phyloP scores from a whole-genome alignment of 2,888 invertebrate genomes.

The Drosophila koepferae region DNA sequence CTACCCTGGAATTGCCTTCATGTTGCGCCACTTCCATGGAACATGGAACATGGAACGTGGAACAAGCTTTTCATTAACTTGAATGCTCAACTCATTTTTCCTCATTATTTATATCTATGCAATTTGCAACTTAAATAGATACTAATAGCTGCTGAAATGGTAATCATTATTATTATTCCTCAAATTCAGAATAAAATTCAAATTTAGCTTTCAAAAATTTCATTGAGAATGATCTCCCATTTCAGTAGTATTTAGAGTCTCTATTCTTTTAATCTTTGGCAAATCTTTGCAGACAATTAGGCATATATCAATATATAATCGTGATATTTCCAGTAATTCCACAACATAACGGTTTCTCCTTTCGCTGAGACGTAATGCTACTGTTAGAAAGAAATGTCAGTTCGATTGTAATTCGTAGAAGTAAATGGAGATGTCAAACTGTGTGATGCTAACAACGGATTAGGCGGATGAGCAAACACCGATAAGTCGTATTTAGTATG shows the following conservation, averaged over 20 bases:
- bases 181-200: too few species aligned
- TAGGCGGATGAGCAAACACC: conserved; percentile 65
- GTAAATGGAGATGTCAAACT: conserved; percentile 74
- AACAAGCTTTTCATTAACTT: conserved; percentile 18
- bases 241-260: not conserved
- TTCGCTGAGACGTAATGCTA: conserved; percentile 28
- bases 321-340: conserved; percentile 16
- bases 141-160: conserved; percentile 1
- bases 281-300: conserved; percentile 2
- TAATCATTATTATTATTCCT: not conserved
- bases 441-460: conserved; percentile 57
- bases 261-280: too few species aligned
- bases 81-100: conserved; percentile 1
- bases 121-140: conserved; percentile 1
- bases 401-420: conserved; percentile 64
- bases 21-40: conserved; percentile 17
- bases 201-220: too few species aligned
- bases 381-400: conserved; percentile 37
- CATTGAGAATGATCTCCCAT: not conserved
- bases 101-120: conserved; percentile 3
- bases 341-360: conserved; percentile 35
- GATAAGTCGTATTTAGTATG: conserved; percentile 69
- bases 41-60: conserved; percentile 6
- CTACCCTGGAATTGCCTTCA: conserved; percentile 57
- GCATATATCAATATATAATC: not conserved